Conservation (phyloP, 2,113 vertebrate species). For the Zapus hudsonius region DNA sequence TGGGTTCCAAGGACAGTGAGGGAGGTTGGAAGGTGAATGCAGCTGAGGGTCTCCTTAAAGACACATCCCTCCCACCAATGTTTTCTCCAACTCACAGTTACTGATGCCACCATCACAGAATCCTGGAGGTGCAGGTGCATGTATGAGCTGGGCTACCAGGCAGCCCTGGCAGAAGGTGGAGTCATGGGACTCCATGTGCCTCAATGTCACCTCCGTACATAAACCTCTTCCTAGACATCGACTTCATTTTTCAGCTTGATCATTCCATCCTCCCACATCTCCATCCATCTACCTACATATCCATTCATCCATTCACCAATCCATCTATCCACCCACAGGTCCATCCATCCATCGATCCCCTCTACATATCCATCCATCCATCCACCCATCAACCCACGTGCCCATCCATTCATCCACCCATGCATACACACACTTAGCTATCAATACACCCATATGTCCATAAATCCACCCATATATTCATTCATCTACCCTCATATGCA, state of each 20-base stretch:
- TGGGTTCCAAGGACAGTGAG: not conserved
- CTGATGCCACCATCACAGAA: not conserved
- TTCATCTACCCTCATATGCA: not conserved
- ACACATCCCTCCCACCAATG: accelerated
- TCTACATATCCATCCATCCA: not conserved
- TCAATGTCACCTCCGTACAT: no score
- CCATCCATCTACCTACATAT: not conserved
- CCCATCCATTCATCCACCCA: accelerated
- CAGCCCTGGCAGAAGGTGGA: not conserved
- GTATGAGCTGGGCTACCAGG: not conserved
- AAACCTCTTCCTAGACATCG: not conserved
- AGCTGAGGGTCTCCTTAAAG: accelerated
- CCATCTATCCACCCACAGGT: not conserved
- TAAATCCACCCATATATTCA: no score
- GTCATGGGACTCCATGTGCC: not conserved
- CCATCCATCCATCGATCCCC: not conserved
- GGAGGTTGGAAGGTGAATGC: accelerated
- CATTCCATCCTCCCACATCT: accelerated
- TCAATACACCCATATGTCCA: not conserved
- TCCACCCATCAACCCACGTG: no score
- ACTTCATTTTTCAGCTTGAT: not conserved
- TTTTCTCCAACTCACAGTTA: not conserved
- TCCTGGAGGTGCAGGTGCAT: not conserved
- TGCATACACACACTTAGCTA: not conserved
- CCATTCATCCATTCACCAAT: accelerated